phyloP scores from a whole-genome alignment of 2,888 invertebrate genomes.

The Aporophyla nigra region DNA sequence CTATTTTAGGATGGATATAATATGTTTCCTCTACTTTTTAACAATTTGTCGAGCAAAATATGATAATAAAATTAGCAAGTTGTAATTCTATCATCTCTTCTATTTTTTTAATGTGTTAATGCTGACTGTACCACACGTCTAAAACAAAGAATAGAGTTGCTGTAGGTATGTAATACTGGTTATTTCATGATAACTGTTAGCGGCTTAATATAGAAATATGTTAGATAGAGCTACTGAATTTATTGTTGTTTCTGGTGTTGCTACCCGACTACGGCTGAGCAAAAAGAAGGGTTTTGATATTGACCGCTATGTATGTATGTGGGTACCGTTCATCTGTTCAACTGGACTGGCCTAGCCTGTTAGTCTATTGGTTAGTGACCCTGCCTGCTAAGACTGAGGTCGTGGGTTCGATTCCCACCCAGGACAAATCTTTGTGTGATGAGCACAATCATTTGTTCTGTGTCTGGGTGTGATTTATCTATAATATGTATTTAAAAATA shows the following conservation, averaged over 20 bases:
- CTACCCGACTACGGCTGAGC: too few species aligned
- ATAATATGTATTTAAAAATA: too few species aligned
- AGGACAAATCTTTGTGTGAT: too few species aligned
- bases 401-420: too few species aligned
- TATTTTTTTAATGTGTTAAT: background rate
- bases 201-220: background rate
- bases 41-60: background rate
- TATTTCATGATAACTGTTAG: conserved; percentile 8
- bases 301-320: too few species aligned
- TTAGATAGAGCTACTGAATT: background rate
- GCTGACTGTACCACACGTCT: conserved; percentile 1
- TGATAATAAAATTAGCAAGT: background rate
- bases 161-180: conserved; percentile 15
- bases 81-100: background rate
- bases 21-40: background rate
- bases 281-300: too few species aligned
- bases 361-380: too few species aligned
- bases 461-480: too few species aligned
- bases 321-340: too few species aligned
- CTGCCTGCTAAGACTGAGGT: too few species aligned
- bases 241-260: background rate
- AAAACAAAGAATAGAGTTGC: conserved; percentile 12
- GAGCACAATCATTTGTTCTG: too few species aligned
- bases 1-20: background rate
- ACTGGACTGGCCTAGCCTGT: too few species aligned